phyloP scores from a whole-genome alignment of 1,140 invertebrate species.

The Drosophila obscura region DNA sequence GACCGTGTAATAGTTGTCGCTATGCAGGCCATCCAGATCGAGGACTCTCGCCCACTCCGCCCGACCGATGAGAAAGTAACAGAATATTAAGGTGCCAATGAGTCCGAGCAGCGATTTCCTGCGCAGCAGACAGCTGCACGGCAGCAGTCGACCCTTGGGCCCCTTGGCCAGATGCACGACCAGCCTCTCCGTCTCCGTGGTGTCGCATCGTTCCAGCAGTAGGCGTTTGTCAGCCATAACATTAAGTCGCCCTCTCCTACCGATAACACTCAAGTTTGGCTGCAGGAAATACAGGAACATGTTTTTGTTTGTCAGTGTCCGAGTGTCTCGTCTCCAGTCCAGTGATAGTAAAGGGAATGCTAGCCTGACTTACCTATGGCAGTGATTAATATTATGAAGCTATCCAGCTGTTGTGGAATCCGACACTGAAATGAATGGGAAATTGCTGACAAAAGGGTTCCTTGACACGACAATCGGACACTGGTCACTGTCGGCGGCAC shows the following conservation, averaged over 20 bases:
- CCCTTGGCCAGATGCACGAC: slow-evolving; percentile 5
- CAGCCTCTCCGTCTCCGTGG: slow-evolving; percentile 20
- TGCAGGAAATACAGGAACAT: not conserved
- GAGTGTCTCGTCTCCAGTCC: no score
- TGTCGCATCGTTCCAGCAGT: slow-evolving; percentile 38
- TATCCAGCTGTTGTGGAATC: no score
- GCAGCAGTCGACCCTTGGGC: slow-evolving; percentile 11
- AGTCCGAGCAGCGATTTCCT: slow-evolving; percentile 47
- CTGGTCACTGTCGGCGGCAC: no score
- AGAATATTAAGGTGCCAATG: slow-evolving; percentile 50
- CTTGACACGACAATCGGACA: no score
- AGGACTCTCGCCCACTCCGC: slow-evolving; percentile 55
- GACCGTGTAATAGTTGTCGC: slow-evolving; percentile 40
- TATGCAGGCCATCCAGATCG: slow-evolving; percentile 45
- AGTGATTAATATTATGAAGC: no score
- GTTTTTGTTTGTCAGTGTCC: not conserved
- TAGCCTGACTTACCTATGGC: no score
- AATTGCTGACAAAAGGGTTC: no score
- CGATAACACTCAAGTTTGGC: no score
- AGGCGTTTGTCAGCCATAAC: slow-evolving; percentile 55
- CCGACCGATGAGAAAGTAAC: slow-evolving; percentile 58
- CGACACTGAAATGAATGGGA: no score
- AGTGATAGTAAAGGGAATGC: no score
- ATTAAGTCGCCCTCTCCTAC: slow-evolving; percentile 13
- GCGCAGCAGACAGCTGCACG: slow-evolving; percentile 27